Percentiles rank a stretch among this genome's conserved stretches.
phyloP scores from a whole-genome alignment of 2,797 vertebrate genomes.

The Schizopygopsis malacanthus region DNA sequence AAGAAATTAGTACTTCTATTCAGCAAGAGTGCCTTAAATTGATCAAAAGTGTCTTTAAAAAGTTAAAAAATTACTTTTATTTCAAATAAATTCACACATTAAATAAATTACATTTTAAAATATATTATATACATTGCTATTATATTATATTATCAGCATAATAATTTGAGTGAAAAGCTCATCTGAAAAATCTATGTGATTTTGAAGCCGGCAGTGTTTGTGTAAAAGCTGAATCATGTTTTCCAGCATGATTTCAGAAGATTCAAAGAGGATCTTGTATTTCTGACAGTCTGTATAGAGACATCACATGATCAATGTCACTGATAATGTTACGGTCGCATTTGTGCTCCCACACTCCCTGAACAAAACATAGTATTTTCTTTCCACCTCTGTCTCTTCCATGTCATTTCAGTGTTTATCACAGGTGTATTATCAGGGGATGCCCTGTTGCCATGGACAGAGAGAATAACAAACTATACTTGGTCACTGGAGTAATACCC shows the following conservation, averaged over 20 bases:
- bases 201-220: neutral
- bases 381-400: neutral
- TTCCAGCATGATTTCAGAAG: neutral
- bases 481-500: constrained; percentile 4
- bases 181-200: neutral
- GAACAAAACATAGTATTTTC: neutral
- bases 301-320: neutral
- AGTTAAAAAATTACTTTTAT: neutral
- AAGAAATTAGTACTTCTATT: neutral
- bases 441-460: constrained; percentile 4
- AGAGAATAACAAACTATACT: constrained; percentile 18
- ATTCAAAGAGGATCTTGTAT: neutral
- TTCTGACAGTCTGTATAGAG: neutral
- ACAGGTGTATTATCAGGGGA: constrained; percentile 5
- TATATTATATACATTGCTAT: neutral
- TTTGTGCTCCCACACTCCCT: neutral
- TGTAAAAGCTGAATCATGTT: neutral
- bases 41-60: neutral
- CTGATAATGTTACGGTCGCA: neutral
- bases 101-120: neutral
- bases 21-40: neutral
- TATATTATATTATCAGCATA: neutral
- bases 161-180: neutral
- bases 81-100: neutral
- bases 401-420: constrained; percentile 16